Evolutionary conservation across 2,797 vertebrate species (phyloP).

Genomic region (Lemur catta): DNA sequence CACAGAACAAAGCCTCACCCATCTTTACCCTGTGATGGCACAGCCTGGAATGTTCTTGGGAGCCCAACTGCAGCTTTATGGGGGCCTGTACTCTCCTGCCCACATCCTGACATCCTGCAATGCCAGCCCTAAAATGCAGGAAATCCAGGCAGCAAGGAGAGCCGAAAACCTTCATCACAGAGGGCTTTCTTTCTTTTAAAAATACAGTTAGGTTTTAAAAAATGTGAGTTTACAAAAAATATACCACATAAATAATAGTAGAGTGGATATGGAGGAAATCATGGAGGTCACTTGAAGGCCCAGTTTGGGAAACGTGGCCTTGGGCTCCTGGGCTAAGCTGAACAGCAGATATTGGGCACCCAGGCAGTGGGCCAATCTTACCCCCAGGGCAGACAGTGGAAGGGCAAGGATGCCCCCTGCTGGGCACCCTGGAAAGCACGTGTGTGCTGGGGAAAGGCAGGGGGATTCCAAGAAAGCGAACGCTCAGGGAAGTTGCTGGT

Average conservation of each 20-base stretch:
- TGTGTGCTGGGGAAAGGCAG: neutral
- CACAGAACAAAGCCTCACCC: neutral
- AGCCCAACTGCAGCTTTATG: neutral
- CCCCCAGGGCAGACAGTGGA: slow-evolving; percentile 5
- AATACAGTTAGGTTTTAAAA: neutral
- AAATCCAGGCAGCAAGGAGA: neutral
- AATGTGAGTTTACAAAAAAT: neutral
- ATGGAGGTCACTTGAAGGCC: neutral
- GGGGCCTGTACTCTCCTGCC: neutral
- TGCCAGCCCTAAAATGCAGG: neutral
- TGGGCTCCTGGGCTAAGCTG: neutral
- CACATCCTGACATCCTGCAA: neutral
- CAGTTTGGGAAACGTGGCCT: neutral
- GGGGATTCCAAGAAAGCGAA: neutral
- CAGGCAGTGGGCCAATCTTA: neutral
- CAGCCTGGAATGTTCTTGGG: neutral
- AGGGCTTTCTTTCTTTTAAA: neutral
- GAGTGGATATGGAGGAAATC: neutral
- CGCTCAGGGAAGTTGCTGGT: neutral
- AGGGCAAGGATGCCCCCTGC: slow-evolving; percentile 74
- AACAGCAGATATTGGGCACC: neutral
- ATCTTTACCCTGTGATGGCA: neutral
- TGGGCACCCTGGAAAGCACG: neutral
- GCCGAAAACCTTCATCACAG: neutral
- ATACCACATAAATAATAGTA: neutral